These are phyloP conservation scores for Mus pahari DNA, from an alignment of 2,113 vertebrate species.

Conservation along the genomic window DNA sequence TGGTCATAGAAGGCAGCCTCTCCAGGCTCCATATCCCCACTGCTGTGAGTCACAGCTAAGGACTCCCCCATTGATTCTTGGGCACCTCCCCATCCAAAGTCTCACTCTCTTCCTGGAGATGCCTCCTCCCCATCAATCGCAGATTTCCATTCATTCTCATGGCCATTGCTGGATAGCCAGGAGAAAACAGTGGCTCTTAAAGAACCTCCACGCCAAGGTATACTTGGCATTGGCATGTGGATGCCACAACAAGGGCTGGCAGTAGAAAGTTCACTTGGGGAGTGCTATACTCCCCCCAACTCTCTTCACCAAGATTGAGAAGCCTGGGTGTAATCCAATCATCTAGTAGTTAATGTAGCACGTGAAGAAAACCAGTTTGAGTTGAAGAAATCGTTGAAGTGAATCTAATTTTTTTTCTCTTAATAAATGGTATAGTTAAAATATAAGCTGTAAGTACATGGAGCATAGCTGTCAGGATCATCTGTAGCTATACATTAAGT, in stretches of 20 bases:
- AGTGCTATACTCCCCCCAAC: background rate
- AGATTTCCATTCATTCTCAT: too few relatives aligned
- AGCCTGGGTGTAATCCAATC: background rate
- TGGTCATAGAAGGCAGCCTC: too few relatives aligned
- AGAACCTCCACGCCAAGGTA: background rate
- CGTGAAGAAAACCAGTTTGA: background rate
- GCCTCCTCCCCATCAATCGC: too few relatives aligned
- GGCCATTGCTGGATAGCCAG: too few relatives aligned
- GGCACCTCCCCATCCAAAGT: too few relatives aligned
- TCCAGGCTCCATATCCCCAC: too few relatives aligned
- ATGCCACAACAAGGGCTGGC: background rate
- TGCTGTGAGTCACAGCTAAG: too few relatives aligned
- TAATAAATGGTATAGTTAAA: background rate
- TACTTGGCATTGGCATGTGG: background rate
- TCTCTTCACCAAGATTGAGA: background rate
- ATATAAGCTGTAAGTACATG: background rate
- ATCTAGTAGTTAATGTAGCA: background rate
- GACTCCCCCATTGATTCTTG: too few relatives aligned
- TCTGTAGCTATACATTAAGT: conserved; percentile 17
- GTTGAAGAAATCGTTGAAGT: background rate
- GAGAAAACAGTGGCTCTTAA: background rate
- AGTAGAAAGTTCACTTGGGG: background rate
- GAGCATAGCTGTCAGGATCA: background rate
- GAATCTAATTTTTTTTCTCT: conserved; percentile 13
- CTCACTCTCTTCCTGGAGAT: too few relatives aligned